Evolutionary conservation across 2,797 vertebrate species (phyloP).

Genomic region (Enteromius afrohamiltoni): DNA sequence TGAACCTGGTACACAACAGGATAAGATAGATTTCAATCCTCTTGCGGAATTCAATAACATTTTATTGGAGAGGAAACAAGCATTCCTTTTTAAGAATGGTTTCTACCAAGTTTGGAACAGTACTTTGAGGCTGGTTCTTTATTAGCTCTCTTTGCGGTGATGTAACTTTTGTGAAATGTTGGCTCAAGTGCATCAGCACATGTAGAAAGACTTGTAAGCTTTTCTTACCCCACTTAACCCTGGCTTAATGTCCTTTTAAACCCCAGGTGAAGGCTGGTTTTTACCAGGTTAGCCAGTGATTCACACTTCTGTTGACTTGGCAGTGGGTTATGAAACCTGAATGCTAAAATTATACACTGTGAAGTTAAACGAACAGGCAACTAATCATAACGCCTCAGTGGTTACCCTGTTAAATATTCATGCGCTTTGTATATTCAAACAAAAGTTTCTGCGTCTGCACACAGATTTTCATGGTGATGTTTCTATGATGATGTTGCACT

Average conservation of each 20-base stretch:
- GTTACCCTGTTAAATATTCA: conserved; percentile 5
- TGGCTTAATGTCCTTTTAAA: conserved; percentile 11
- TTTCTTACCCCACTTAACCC: conserved; percentile 30
- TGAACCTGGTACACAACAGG: conserved; percentile 19
- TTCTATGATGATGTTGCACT: not conserved
- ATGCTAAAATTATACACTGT: not conserved
- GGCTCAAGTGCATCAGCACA: not conserved
- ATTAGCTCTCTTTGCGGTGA: conserved; percentile 23
- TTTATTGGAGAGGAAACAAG: conserved; percentile 27
- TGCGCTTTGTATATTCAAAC: conserved; percentile 3
- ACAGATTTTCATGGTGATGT: not conserved
- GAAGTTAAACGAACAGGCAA: not conserved
- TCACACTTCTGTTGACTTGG: not conserved
- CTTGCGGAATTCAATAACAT: conserved; percentile 35
- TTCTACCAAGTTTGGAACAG: conserved; percentile 4
- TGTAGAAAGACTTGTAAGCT: conserved; percentile 3
- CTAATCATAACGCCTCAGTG: not conserved
- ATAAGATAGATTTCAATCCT: conserved; percentile 11
- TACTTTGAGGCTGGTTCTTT: conserved; percentile 26
- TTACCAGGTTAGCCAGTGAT: not conserved
- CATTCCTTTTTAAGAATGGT: not conserved
- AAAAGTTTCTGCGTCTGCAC: not conserved
- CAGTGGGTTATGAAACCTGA: not conserved
- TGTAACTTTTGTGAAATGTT: conserved; percentile 41
- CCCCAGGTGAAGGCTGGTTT: not conserved